Evolutionary conservation across 2,888 invertebrate species (phyloP), one percentile per base, ranked within the genome.

Genomic region (Papilio elwesi): DNA sequence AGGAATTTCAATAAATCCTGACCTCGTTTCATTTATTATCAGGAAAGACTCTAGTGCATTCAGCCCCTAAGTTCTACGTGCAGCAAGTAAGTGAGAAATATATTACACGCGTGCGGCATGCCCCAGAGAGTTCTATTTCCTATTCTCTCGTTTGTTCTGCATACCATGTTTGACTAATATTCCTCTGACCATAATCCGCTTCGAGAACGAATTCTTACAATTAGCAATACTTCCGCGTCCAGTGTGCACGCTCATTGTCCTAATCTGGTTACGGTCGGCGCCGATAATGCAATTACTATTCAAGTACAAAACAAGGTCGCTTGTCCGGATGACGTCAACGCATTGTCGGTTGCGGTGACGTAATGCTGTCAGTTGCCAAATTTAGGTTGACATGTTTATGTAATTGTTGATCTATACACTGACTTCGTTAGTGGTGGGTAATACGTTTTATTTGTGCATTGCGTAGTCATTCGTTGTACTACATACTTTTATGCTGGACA

Each of bases 221-320:
- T 71, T 71, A 48, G 63, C 68, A 68, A 72, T 38, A 55, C 67
- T 68, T 63, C 72, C 53, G 47, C 48, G 48, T 63, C 47, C 63
- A 62, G 11, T 43, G 8, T n/a, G 15, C 52, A 10, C 67, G 48
- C 71, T 10, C 53, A 63, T 62, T 63, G 67, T 71, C 52, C 66
- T 52, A 53, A 71, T 67, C 71, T 67, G 51, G 57, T 71, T 62
- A 72, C 43, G 68, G 72, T 38, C 47, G 36, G n/a, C 48, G 55
- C n/a, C 15, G 64, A 57, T 67, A 71, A 62, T 64, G 72, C 68
- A 38, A 72, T 68, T 72, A 55, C 68, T 72, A 72, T 72, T 72
- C 72, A 68, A 68, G 72, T 72, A 26, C 68, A 55, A 26, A 62
- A 53, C 63, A 72, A 68, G 72, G 72, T 63, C 68, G 52, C 66